Evolutionary conservation across 2,113 vertebrate genomes (phyloP).

Genomic region (Corvus hawaiiensis): DNA sequence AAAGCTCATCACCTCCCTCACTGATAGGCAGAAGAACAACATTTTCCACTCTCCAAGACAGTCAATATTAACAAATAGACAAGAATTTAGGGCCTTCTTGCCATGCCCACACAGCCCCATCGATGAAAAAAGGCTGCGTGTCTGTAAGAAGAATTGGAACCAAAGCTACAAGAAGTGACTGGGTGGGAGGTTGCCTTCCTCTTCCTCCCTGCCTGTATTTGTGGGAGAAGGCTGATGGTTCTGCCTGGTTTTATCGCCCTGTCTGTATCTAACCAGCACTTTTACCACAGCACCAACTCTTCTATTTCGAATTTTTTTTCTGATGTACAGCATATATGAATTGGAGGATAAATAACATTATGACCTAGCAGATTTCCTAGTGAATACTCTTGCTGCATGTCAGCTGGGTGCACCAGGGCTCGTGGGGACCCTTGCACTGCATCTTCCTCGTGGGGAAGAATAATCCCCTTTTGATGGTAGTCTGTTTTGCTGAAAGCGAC

Average conservation of each 20-base stretch:
- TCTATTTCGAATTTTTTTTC: too few relatives aligned
- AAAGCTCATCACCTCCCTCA: background rate
- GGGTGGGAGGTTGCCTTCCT: background rate
- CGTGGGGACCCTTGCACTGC: fast-evolving
- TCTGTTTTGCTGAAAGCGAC: background rate
- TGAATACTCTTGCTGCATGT: background rate
- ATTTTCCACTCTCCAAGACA: background rate
- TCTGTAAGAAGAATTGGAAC: background rate
- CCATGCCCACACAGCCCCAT: too few relatives aligned
- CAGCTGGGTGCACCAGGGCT: background rate
- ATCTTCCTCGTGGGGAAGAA: background rate
- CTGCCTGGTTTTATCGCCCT: background rate
- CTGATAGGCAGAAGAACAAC: background rate
- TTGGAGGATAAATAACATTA: background rate
- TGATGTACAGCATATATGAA: background rate
- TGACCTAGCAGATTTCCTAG: background rate
- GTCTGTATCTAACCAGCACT: background rate
- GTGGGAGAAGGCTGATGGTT: background rate
- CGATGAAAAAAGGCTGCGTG: background rate
- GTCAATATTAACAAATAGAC: background rate
- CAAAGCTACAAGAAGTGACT: background rate
- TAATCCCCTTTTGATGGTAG: background rate
- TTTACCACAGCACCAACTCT: background rate
- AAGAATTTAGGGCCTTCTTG: background rate
- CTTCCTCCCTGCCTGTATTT: background rate